Conservation (phyloP, 2,888 invertebrate species). For the Hermaeophaga mercurialis region DNA sequence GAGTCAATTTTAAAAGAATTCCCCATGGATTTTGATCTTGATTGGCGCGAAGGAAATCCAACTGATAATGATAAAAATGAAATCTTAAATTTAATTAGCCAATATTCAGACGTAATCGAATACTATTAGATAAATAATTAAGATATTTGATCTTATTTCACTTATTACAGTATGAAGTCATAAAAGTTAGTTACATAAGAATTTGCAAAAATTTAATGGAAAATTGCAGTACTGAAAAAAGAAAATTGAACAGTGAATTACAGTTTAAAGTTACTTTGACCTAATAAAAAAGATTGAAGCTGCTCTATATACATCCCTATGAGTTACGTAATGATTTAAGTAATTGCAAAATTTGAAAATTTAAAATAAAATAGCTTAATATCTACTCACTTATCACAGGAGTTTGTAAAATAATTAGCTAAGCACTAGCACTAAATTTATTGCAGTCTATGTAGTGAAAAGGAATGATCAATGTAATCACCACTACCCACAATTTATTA, state of each 20-base stretch:
- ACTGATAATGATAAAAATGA: neutral
- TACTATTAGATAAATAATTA: too few relatives aligned
- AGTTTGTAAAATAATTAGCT: neutral
- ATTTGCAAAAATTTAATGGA: too few relatives aligned
- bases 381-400: constrained; percentile 12
- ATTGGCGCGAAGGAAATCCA: neutral
- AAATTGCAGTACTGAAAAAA: too few relatives aligned
- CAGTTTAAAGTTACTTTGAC: neutral
- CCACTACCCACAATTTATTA: neutral
- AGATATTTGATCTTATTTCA: too few relatives aligned
- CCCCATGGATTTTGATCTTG: neutral
- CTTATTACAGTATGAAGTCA: too few relatives aligned
- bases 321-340: neutral
- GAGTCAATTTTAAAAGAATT: neutral
- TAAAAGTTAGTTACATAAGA: too few relatives aligned
- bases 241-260: too few relatives aligned
- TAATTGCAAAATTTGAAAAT: neutral
- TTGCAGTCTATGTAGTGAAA: neutral
- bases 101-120: too few relatives aligned
- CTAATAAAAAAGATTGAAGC: too few relatives aligned
- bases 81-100: too few relatives aligned
- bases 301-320: too few relatives aligned
- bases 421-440: constrained; percentile 2
- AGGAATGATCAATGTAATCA: too few relatives aligned
- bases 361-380: constrained; percentile 1